These are phyloP conservation scores for Cephus sareptanus DNA, from an alignment of 2,888 invertebrate genomes.

Conservation along the genomic window DNA sequence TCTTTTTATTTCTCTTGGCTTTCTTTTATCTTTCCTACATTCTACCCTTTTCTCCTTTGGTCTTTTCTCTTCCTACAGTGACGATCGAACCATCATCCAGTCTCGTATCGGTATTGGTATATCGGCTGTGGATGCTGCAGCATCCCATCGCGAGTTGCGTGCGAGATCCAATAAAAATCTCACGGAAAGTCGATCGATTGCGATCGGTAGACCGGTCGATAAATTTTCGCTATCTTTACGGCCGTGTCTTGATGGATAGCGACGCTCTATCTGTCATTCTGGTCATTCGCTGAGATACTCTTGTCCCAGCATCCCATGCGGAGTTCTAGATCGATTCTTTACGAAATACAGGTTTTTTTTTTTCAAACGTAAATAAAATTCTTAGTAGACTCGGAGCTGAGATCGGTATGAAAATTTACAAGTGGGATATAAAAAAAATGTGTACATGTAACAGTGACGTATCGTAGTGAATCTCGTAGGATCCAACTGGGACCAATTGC, in stretches of 20 bases:
- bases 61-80: not conserved
- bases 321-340: not conserved
- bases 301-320: not conserved
- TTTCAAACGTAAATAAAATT: not conserved
- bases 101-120: not conserved
- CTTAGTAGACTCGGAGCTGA: not conserved
- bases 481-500: conserved; percentile 21
- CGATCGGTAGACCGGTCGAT: conserved; percentile 30
- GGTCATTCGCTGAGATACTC: not conserved
- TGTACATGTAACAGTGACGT: not conserved
- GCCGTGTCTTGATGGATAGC: conserved; percentile 31
- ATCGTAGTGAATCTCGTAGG: not conserved
- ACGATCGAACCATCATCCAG: not conserved
- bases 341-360: not conserved
- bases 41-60: not conserved
- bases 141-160: conserved; percentile 10
- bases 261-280: conserved; percentile 34
- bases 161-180: conserved; percentile 13
- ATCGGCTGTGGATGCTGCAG: not conserved
- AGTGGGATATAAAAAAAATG: not conserved
- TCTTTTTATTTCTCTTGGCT: not conserved
- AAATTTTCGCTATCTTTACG: conserved; percentile 39
- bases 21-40: not conserved
- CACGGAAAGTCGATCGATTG: conserved; percentile 25
- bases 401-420: not conserved